phyloP scores from a whole-genome alignment of 2,113 vertebrate species.

The Mormyrus lacerda region DNA sequence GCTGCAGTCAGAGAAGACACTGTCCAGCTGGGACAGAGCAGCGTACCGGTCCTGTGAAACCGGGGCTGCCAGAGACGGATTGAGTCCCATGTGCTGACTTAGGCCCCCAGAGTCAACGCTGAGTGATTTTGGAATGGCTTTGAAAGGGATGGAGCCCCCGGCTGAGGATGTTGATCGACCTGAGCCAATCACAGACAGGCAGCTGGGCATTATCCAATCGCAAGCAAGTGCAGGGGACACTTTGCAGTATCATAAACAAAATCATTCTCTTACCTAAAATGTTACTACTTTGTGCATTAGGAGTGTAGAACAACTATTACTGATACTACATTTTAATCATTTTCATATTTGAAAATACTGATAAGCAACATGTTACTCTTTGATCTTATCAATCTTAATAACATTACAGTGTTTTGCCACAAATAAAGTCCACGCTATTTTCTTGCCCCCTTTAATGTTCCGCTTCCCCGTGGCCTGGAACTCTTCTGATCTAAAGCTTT shows the following conservation, averaged over 20 bases:
- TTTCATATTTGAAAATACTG: not conserved
- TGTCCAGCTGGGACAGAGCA: slow-evolving; percentile 64
- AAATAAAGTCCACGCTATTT: not conserved
- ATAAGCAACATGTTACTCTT: not conserved
- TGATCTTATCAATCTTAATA: not conserved
- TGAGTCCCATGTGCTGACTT: slow-evolving; percentile 38
- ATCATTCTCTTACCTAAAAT: not conserved
- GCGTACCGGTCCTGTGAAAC: slow-evolving; percentile 59
- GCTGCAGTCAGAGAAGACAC: slow-evolving; percentile 49
- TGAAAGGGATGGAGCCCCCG: slow-evolving; percentile 60
- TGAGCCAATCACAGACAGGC: slow-evolving; percentile 35
- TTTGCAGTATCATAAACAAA: not conserved
- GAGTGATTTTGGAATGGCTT: slow-evolving; percentile 66
- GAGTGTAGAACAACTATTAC: not conserved
- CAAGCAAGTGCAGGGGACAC: not conserved
- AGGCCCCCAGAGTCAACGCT: slow-evolving; percentile 68
- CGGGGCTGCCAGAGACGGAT: slow-evolving; percentile 28
- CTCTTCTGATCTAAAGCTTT: slow-evolving; percentile 42
- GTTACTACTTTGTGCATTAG: not conserved
- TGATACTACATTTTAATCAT: not conserved
- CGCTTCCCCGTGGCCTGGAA: slow-evolving; percentile 41
- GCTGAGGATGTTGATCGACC: slow-evolving; percentile 59
- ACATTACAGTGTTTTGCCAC: not conserved
- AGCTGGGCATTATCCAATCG: not conserved
- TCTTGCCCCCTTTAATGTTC: slow-evolving; percentile 19